phyloP scores from a whole-genome alignment of 1,140 invertebrate genomes.

The Delia radicum region DNA sequence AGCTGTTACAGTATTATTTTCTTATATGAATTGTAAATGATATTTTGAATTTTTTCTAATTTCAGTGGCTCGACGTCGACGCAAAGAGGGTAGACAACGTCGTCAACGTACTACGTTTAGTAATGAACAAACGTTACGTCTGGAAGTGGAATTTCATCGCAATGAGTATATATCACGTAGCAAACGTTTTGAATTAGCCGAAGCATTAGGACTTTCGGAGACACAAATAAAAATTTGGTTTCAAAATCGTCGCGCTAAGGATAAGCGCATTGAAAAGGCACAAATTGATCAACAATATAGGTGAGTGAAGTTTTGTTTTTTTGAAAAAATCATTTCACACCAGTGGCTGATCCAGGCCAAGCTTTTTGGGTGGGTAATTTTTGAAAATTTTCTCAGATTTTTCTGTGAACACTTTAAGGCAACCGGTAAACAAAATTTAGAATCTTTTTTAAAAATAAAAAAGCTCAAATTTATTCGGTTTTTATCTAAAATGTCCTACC shows the following conservation, averaged over 20 bases:
- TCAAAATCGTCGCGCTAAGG: conserved; percentile 92
- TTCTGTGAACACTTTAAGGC: no score
- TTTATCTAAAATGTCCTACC: no score
- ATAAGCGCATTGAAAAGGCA: conserved; percentile 94
- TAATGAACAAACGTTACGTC: conserved; percentile 83
- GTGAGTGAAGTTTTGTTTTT: conserved; percentile 60
- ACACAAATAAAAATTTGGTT: conserved; percentile 98
- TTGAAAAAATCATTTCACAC: no score
- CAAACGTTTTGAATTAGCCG: conserved; percentile 82
- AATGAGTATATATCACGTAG: conserved; percentile 90
- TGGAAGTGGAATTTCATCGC: conserved; percentile 87
- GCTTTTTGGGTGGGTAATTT: no score
- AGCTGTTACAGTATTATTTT: not conserved
- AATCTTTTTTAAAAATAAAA: no score
- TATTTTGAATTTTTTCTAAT: conserved; percentile 11
- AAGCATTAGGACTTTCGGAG: conserved; percentile 79
- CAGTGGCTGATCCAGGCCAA: no score
- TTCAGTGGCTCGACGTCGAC: conserved; percentile 77
- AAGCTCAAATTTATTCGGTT: no score
- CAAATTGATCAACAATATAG: conserved; percentile 92
- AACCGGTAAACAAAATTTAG: no score
- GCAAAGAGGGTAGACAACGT: conserved; percentile 81
- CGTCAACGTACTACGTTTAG: conserved; percentile 93
- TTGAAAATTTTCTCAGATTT: no score
- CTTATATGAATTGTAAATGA: not conserved